Evolutionary conservation across 53 echinoderm and acorn worm genomes (phyloP).

Genomic region (Echinometra lucunter): DNA sequence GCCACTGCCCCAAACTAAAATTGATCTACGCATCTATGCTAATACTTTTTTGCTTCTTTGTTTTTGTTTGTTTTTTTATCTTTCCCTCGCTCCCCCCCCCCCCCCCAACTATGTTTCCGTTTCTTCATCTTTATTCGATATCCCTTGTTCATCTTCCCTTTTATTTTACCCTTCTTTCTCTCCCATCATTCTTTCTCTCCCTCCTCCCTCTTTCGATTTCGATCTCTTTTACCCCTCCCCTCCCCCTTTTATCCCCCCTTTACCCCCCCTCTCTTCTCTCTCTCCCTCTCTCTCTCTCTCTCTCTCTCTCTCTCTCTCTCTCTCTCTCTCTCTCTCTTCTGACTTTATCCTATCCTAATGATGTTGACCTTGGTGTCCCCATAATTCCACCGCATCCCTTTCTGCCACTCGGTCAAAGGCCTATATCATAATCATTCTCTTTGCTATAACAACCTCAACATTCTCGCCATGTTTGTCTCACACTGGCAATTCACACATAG

Average conservation of each 20-base stretch:
- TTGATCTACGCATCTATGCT: too few relatives aligned
- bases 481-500: constrained; percentile 49
- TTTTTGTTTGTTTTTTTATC: too few relatives aligned
- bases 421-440: not conserved
- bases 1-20: too few relatives aligned
- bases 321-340: not conserved
- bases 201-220: not conserved
- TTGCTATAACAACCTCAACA: not conserved
- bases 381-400: not conserved
- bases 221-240: not conserved
- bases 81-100: too few relatives aligned
- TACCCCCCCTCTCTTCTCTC: not conserved
- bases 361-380: not conserved
- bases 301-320: not conserved
- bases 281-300: not conserved
- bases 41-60: too few relatives aligned
- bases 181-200: not conserved
- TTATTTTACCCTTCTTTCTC: too few relatives aligned
- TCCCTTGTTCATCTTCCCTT: too few relatives aligned
- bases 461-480: constrained; percentile 13
- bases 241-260: not conserved
- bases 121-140: too few relatives aligned
- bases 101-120: too few relatives aligned
- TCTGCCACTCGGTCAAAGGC: constrained; percentile 33
- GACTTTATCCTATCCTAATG: not conserved